These are phyloP conservation scores for Cardiocondyla obscurior DNA, from an alignment of 1,140 invertebrate genomes.

Conservation along the genomic window DNA sequence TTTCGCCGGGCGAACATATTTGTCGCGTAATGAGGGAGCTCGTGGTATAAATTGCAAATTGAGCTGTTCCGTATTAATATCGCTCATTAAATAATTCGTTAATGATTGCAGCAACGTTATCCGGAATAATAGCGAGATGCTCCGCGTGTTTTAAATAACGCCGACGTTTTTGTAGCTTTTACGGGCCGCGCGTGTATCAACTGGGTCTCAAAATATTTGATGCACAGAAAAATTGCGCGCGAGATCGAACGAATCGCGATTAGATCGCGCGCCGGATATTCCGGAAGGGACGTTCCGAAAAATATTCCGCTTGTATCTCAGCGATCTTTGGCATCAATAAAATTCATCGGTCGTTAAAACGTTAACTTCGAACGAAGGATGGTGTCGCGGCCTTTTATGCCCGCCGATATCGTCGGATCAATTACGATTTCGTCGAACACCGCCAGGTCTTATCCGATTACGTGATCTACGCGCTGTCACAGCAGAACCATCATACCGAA, in stretches of 20 bases:
- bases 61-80: not conserved
- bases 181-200: not conserved
- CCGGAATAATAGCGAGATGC: not conserved
- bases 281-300: not conserved
- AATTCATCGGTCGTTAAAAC: slow-evolving; percentile 30
- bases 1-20: not conserved
- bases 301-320: not conserved
- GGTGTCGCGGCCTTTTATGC: not conserved
- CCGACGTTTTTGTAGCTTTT: not conserved
- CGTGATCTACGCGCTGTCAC: slow-evolving; percentile 26
- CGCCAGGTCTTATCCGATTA: slow-evolving; percentile 3
- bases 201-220: not conserved
- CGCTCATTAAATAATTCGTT: slow-evolving; percentile 6
- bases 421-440: slow-evolving; percentile 45
- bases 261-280: not conserved
- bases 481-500: not conserved
- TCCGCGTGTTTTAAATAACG: not conserved
- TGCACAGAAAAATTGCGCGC: not conserved
- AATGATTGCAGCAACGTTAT: not conserved
- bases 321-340: slow-evolving; percentile 20
- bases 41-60: slow-evolving; percentile 33
- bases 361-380: slow-evolving; percentile 1
- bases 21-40: slow-evolving; percentile 2
- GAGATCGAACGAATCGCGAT: slow-evolving; percentile 3
- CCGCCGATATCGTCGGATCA: slow-evolving; percentile 32